A percentile compares a stretch with the other conserved stretches of the same genome.
Evolutionary conservation across 2,888 invertebrate genomes (phyloP).

Genomic region (Drosophila koepferae): DNA sequence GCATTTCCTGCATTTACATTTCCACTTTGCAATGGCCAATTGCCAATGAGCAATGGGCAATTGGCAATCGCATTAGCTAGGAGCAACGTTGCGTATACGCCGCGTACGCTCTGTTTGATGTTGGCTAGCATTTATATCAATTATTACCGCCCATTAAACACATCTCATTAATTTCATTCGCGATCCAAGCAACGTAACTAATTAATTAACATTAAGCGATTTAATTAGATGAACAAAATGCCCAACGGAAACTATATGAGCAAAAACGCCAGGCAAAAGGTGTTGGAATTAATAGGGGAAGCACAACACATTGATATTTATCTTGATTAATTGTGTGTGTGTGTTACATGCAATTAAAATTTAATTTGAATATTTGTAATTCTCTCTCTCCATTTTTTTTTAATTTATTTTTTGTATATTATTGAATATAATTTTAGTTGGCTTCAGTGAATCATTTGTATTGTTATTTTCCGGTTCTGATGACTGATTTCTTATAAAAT

Average conservation of each 20-base stretch:
- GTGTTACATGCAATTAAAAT: neutral
- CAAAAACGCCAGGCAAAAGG: neutral
- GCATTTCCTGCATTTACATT: constrained; percentile 35
- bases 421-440: too few species aligned
- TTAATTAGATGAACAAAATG: constrained; percentile 36
- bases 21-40: constrained; percentile 1
- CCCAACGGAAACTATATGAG: neutral
- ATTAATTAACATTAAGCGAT: constrained; percentile 52
- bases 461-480: too few species aligned
- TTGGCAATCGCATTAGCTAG: constrained; percentile 23
- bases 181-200: constrained; percentile 8
- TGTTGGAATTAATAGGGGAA: neutral
- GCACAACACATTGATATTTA: neutral
- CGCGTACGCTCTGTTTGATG: constrained; percentile 6
- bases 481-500: neutral
- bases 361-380: neutral
- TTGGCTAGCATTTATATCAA: constrained; percentile 38
- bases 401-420: too few species aligned
- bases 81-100: constrained; percentile 19
- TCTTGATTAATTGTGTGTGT: neutral
- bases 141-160: constrained; percentile 42
- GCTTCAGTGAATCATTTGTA: too few species aligned
- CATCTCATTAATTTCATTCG: constrained; percentile 50
- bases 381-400: neutral
- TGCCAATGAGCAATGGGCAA: constrained; percentile 20